These are phyloP conservation scores for Rhodinocichla rosea DNA, from an alignment of 2,113 vertebrate species.

Conservation along the genomic window DNA sequence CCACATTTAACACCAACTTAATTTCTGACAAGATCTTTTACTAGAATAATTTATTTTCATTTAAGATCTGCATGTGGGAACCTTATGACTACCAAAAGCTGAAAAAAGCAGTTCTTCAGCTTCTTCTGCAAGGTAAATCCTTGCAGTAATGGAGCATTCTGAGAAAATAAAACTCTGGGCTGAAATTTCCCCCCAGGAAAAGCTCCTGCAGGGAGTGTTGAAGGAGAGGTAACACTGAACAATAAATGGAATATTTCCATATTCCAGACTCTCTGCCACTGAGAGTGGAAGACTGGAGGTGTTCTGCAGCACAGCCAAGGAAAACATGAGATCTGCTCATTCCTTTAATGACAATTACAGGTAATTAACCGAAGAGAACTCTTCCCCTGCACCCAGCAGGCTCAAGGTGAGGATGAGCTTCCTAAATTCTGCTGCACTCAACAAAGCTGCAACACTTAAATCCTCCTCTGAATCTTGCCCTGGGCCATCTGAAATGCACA, in stretches of 20 bases:
- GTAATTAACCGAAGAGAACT: not conserved
- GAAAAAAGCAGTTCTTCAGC: not conserved
- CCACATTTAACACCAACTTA: not conserved
- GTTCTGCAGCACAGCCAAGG: not conserved
- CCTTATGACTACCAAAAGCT: not conserved
- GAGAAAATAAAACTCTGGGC: not conserved
- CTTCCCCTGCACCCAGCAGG: not conserved
- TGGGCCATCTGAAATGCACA: not conserved
- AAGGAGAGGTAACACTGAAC: not conserved
- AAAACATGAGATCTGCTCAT: not conserved
- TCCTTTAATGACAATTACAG: not conserved
- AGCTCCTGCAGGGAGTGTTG: not conserved
- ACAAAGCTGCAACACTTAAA: not conserved
- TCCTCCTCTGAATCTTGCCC: not conserved
- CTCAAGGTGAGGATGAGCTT: not conserved
- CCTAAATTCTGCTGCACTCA: not conserved
- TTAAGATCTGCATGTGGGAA: not conserved
- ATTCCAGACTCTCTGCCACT: not conserved
- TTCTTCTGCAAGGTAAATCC: not conserved
- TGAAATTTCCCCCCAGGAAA: not conserved
- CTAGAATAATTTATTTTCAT: not conserved
- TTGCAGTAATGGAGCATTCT: not conserved
- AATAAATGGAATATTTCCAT: not conserved
- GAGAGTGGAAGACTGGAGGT: not conserved
- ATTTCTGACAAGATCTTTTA: not conserved